Evolutionary conservation across 2,888 invertebrate genomes (phyloP).

Genomic region (Aporophyla nigra): DNA sequence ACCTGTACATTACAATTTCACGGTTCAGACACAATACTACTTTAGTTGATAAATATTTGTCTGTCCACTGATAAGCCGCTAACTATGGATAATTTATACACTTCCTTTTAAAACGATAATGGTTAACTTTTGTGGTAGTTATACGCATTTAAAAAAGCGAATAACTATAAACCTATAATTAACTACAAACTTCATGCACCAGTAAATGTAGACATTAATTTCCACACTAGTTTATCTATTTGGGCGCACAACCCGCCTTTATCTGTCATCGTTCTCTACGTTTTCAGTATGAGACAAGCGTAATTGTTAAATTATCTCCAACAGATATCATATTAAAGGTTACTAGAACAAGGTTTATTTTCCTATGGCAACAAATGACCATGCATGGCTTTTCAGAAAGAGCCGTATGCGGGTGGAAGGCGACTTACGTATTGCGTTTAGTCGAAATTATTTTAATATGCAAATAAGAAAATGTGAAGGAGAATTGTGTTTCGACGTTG

Average conservation of each 20-base stretch:
- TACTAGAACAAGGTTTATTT: conserved; percentile 76
- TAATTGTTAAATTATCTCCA: conserved; percentile 72
- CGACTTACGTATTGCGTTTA: conserved; percentile 89
- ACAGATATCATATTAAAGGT: conserved; percentile 74
- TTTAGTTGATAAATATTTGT: conserved; percentile 86
- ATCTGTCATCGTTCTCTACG: conserved; percentile 89
- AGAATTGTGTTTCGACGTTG: conserved; percentile 89
- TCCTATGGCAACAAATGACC: conserved; percentile 69
- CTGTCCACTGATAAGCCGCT: conserved; percentile 82
- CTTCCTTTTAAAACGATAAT: conserved; percentile 89
- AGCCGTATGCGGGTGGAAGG: conserved; percentile 78
- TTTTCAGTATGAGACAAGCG: conserved; percentile 79
- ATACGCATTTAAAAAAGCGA: conserved; percentile 87
- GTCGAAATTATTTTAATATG: conserved; percentile 91
- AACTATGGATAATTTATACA: conserved; percentile 85
- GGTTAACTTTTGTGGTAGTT: conserved; percentile 88
- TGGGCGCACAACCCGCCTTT: conserved; percentile 90
- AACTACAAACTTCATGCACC: conserved; percentile 91
- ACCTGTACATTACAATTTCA: conserved; percentile 81
- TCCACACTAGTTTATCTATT: conserved; percentile 91
- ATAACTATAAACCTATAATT: conserved; percentile 90
- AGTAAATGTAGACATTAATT: conserved; percentile 91
- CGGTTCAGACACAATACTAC: conserved; percentile 79
- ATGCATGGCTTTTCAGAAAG: conserved; percentile 76
- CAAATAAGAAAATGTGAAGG: conserved; percentile 91